Conservation (phyloP, 2,888 invertebrate genomes). For the Drosophila austrosaltans region DNA sequence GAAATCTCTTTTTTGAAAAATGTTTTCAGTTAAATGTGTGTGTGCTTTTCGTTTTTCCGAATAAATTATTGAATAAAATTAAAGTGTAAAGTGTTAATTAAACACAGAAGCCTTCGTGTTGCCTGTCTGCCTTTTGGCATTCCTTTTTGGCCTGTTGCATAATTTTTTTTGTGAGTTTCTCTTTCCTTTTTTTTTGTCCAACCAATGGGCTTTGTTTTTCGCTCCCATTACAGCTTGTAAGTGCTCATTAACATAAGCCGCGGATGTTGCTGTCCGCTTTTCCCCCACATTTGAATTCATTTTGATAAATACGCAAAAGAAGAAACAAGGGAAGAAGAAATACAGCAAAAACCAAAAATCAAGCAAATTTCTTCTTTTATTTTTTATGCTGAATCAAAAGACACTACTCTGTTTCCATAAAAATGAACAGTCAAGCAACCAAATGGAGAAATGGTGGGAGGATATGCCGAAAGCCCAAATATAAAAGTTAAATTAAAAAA, state of each 20-base stretch:
- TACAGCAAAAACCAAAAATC: conserved; percentile 17
- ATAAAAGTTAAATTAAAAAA: conserved; percentile 78
- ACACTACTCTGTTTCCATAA: conserved; percentile 52
- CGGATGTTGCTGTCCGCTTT: conserved; percentile 42
- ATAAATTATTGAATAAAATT: conserved; percentile 70
- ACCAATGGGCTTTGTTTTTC: conserved; percentile 22
- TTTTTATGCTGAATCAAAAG: conserved; percentile 56
- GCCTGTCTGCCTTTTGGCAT: conserved; percentile 27
- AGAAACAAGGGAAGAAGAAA: background rate
- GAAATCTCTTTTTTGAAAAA: background rate
- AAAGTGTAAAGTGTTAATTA: conserved; percentile 76
- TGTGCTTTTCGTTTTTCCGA: conserved; percentile 24
- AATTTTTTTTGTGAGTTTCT: conserved; percentile 20
- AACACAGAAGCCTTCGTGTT: conserved; percentile 42
- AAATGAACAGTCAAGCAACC: conserved; percentile 44
- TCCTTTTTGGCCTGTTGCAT: conserved; percentile 35
- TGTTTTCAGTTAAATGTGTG: background rate
- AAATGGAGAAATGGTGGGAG: conserved; percentile 23
- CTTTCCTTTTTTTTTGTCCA: conserved; percentile 1
- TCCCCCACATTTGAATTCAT: conserved; percentile 71
- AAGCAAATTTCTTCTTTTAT: conserved; percentile 40
- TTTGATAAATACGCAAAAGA: conserved; percentile 59
- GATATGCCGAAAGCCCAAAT: conserved; percentile 57
- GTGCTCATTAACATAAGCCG: conserved; percentile 74
- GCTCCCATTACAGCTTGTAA: conserved; percentile 60